Evolutionary conservation across 2,797 vertebrate species (phyloP), one percentile per base, ranked within the genome.

Genomic region (Microhierax caerulescens): DNA sequence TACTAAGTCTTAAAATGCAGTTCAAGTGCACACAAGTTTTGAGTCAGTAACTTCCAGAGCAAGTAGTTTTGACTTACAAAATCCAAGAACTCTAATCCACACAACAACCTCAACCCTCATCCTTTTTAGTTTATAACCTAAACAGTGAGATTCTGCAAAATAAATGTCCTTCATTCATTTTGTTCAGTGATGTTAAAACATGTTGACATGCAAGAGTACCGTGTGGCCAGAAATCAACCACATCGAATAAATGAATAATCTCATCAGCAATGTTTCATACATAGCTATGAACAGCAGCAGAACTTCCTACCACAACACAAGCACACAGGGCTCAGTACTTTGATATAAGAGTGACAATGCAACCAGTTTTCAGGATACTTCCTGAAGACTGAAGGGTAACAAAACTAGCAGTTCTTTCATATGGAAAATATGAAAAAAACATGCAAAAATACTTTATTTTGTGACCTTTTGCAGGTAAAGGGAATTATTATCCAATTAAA

Each of bases 371-470:
- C 77, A 89, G 47, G 70, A 9, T 50, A 86, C 34, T 30, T 75
- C 30, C 24, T 47, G 51, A 91, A 91, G 54, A 84, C 34, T 57
- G 57, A 65, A 70, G 43, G 4, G 30, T 70, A 75, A 45, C 15
- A 67, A 51, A 76, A 85, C 24, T 24, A 64, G 17, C 11, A 48
- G 18, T 4, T 63, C 23, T 34, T 88, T 77, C 47, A 86, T 9
- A 74, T 0, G 5, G 21, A 65, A 88, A 70, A 73, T 4, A 48
- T 0, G 3, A 36, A 22, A 54, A 69, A 50, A 4, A 13, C 1
- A 15, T 11, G 16, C 5, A 61, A 70, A 92, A 70, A 21, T n/a
- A 51, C 25, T 68, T 56, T 32, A 36, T 37, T 69, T n/a, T 86
- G 22, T 37, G 24, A 28, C 12, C 13, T 47, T 54, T 41, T 81